These are phyloP conservation scores for Antheraea yamamai DNA, from an alignment of 2,888 invertebrate genomes.

Conservation along the genomic window DNA sequence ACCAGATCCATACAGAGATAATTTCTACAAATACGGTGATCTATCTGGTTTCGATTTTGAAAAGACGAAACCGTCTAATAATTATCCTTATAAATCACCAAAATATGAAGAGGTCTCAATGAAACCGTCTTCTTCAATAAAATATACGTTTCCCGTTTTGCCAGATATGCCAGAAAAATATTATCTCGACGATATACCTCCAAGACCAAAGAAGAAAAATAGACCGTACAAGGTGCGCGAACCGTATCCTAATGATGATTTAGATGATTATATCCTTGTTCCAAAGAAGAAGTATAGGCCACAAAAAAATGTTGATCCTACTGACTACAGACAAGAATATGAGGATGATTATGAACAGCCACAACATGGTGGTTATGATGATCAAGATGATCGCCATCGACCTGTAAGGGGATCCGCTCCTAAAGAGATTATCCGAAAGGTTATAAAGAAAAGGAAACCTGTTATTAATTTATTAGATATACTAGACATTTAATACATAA, in stretches of 20 bases:
- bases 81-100: slow-evolving; percentile 47
- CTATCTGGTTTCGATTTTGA: slow-evolving; percentile 59
- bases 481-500: slow-evolving; percentile 65
- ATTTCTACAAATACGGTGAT: slow-evolving; percentile 62
- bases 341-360: slow-evolving; percentile 68
- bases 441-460: slow-evolving; percentile 68
- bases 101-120: slow-evolving; percentile 53
- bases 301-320: slow-evolving; percentile 48
- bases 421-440: slow-evolving; percentile 66
- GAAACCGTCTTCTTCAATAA: slow-evolving; percentile 47
- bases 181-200: slow-evolving; percentile 57
- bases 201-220: slow-evolving; percentile 63
- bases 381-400: slow-evolving; percentile 54
- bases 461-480: slow-evolving; percentile 70
- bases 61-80: slow-evolving; percentile 56
- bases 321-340: slow-evolving; percentile 54
- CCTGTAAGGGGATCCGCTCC: slow-evolving; percentile 48
- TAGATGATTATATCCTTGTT: slow-evolving; percentile 68
- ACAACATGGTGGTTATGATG: slow-evolving; percentile 48
- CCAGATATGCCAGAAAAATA: slow-evolving; percentile 60
- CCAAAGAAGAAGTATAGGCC: slow-evolving; percentile 74
- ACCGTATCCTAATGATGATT: slow-evolving; percentile 51
- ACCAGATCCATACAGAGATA: slow-evolving; percentile 53
- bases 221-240: slow-evolving; percentile 62
- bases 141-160: slow-evolving; percentile 50